Evolutionary conservation across 2,113 vertebrate species (phyloP).

Genomic region (Eurypyga helias): DNA sequence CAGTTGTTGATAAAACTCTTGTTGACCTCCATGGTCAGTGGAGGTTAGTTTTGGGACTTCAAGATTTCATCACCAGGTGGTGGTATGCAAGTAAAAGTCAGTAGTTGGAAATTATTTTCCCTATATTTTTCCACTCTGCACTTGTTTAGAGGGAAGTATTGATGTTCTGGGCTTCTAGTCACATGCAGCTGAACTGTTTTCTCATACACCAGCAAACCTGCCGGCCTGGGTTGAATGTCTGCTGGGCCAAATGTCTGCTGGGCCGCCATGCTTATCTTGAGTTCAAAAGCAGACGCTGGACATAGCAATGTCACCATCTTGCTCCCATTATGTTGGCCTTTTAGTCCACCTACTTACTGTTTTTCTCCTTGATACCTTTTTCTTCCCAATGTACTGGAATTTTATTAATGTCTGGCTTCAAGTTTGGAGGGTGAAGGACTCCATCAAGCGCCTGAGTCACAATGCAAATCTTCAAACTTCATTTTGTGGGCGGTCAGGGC

Average conservation of each 20-base stretch:
- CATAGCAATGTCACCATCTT: not conserved
- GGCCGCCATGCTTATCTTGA: not conserved
- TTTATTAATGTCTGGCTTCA: not conserved
- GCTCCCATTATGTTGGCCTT: not conserved
- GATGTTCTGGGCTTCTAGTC: not conserved
- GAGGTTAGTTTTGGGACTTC: not conserved
- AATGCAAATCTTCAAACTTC: not conserved
- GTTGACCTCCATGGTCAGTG: not conserved
- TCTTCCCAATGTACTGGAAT: not conserved
- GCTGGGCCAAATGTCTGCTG: not conserved
- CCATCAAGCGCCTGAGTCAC: not conserved
- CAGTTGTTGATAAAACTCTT: not conserved
- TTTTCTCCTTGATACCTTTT: not conserved
- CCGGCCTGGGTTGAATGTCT: not conserved
- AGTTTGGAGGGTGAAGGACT: not conserved
- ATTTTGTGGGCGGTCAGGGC: not conserved
- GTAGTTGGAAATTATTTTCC: not conserved
- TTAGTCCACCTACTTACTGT: not conserved
- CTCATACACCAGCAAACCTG: not conserved
- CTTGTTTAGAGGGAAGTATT: not conserved
- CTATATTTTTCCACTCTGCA: not conserved
- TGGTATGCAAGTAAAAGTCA: not conserved
- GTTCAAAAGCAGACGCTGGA: not conserved
- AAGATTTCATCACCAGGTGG: not conserved
- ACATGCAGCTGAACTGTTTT: not conserved